Conservation (phyloP, 2,888 invertebrate genomes). For the Lottia gigantea region DNA sequence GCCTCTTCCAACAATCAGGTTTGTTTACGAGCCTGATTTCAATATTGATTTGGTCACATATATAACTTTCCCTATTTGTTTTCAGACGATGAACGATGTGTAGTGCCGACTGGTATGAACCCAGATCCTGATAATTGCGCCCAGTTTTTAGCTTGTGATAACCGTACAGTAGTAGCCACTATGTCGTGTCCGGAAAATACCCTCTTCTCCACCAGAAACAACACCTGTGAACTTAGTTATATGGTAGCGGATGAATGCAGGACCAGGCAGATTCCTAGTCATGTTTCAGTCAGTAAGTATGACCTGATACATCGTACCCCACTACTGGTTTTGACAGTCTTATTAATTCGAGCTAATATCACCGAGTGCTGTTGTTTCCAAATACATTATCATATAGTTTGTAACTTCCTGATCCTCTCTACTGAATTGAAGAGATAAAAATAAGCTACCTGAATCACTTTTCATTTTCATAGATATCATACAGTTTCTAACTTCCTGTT, state of each 20-base stretch:
- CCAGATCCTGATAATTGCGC: conserved; percentile 47
- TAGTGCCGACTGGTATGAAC: conserved; percentile 39
- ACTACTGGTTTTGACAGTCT: too few species aligned
- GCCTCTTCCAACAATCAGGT: too few species aligned
- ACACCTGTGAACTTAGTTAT: conserved; percentile 43
- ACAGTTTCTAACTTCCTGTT: too few species aligned
- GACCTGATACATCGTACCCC: neutral
- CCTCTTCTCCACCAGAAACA: conserved; percentile 40
- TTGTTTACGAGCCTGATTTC: too few species aligned
- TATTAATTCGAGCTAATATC: too few species aligned
- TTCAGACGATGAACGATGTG: conserved; percentile 42
- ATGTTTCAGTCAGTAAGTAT: conserved; percentile 43
- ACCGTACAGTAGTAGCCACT: conserved; percentile 43
- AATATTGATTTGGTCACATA: too few species aligned
- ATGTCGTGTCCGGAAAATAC: conserved; percentile 47
- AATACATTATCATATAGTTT: too few species aligned
- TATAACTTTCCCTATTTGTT: neutral
- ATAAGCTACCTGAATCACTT: too few species aligned
- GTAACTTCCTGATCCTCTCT: too few species aligned
- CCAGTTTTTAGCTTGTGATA: conserved; percentile 44
- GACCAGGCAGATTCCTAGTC: conserved; percentile 35
- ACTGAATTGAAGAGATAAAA: too few species aligned
- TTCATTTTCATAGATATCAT: too few species aligned
- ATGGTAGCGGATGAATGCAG: conserved; percentile 40
- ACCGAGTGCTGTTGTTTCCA: too few species aligned